A percentile compares a stretch with the other conserved stretches of the same genome.
phyloP scores from a whole-genome alignment of 2,113 vertebrate species.

The Sorex araneus region DNA sequence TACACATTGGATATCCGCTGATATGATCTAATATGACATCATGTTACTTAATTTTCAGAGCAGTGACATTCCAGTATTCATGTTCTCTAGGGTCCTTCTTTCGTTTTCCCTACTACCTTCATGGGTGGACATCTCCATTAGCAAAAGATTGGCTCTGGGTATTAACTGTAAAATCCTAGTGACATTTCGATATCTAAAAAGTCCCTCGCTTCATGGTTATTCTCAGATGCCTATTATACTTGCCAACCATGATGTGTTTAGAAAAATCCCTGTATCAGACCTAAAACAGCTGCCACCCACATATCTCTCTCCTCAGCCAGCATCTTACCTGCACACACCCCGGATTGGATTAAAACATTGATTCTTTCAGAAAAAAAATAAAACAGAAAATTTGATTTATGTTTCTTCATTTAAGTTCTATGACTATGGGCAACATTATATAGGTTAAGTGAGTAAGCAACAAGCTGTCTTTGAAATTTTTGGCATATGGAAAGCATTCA shows the following conservation, averaged over 20 bases:
- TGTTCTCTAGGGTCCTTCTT: not conserved
- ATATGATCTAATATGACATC: not conserved
- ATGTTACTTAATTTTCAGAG: not conserved
- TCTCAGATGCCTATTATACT: not conserved
- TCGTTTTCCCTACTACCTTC: not conserved
- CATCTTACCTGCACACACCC: not conserved
- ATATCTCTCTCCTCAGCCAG: fast-evolving
- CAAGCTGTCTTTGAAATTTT: not conserved
- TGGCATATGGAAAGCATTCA: not conserved
- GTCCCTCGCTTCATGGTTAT: not conserved
- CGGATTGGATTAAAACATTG: not conserved
- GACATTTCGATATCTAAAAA: not conserved
- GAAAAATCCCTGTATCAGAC: not conserved
- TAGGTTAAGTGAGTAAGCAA: not conserved
- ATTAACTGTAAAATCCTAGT: not conserved
- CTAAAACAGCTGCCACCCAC: not conserved
- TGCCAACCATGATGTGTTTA: not conserved
- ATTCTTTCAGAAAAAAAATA: not conserved
- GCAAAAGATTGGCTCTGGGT: not conserved
- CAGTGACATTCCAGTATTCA: not conserved
- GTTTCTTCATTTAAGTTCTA: not conserved
- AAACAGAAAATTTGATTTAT: not conserved
- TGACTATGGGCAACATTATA: not conserved
- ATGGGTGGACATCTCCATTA: not conserved
- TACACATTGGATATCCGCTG: not conserved